Evolutionary conservation across 2,113 vertebrate genomes (phyloP).

Genomic region (Alouatta palliata): DNA sequence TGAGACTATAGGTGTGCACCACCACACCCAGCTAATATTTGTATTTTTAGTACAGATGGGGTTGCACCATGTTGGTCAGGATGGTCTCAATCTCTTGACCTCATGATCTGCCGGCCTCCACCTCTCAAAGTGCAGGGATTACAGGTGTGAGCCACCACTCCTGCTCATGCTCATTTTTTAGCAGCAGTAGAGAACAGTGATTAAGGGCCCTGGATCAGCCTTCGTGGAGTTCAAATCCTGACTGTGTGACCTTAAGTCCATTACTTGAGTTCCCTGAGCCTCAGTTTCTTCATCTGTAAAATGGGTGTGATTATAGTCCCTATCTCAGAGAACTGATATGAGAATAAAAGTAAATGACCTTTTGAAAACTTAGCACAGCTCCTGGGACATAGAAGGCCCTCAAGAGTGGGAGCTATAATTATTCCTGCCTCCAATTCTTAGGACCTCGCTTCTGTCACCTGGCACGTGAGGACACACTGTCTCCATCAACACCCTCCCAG

Average conservation of each 20-base stretch:
- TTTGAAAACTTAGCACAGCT: neutral
- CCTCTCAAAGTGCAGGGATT: too few species aligned
- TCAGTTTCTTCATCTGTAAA: slow-evolving; percentile 31
- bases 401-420: neutral
- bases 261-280: neutral
- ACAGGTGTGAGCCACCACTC: too few species aligned
- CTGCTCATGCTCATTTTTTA: neutral
- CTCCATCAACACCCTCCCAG: neutral
- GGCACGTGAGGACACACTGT: neutral
- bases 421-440: neutral
- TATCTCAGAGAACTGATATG: neutral
- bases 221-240: slow-evolving; percentile 15
- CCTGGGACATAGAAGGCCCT: neutral
- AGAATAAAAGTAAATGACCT: neutral
- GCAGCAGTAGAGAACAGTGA: neutral
- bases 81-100: too few species aligned
- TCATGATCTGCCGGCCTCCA: too few species aligned
- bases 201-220: neutral
- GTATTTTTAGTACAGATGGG: too few species aligned
- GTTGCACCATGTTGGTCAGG: too few species aligned
- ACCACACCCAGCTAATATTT: too few species aligned
- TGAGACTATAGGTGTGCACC: too few species aligned
- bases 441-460: neutral
- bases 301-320: neutral
- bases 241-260: neutral